Evolutionary conservation across 2,888 invertebrate species (phyloP).

Genomic region (Adelognathus sp.): DNA sequence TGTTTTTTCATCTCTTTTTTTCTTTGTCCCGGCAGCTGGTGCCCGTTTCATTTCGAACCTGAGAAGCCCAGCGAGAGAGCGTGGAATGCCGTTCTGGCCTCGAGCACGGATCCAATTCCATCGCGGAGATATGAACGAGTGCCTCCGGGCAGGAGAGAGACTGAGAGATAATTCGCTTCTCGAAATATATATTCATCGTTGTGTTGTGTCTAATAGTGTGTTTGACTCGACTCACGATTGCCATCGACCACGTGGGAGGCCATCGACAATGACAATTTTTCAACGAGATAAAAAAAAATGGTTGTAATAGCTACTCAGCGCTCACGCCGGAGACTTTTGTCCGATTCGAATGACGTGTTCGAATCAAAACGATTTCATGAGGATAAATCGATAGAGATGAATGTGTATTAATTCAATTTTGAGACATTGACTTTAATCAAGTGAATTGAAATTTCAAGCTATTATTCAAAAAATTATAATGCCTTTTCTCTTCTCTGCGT

Average conservation of each 20-base stretch:
- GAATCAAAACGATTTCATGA: no score
- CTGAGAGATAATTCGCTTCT: slow-evolving; percentile 6
- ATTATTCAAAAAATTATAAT: no score
- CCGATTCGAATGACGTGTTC: no score
- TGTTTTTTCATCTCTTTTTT: no score
- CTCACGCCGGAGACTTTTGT: no score
- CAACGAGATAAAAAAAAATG: background rate
- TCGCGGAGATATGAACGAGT: slow-evolving; percentile 43
- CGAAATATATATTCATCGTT: slow-evolving; percentile 30
- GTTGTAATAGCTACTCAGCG: no score
- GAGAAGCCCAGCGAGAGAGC: slow-evolving; percentile 48
- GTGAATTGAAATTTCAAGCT: no score
- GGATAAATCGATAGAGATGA: no score
- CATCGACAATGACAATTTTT: background rate
- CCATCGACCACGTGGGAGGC: background rate
- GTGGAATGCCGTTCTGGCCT: slow-evolving; percentile 50
- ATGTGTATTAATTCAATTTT: no score
- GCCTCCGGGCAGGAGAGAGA: background rate
- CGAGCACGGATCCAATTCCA: slow-evolving; percentile 51
- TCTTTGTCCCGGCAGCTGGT: slow-evolving; percentile 33
- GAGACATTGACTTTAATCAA: no score
- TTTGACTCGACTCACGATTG: background rate
- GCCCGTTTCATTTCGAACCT: slow-evolving; percentile 45
- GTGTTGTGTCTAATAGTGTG: slow-evolving; percentile 37
- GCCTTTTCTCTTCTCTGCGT: no score